Base-by-base conservation (phyloP, 2,113 vertebrate species). In the Epinephelus moara region DNA sequence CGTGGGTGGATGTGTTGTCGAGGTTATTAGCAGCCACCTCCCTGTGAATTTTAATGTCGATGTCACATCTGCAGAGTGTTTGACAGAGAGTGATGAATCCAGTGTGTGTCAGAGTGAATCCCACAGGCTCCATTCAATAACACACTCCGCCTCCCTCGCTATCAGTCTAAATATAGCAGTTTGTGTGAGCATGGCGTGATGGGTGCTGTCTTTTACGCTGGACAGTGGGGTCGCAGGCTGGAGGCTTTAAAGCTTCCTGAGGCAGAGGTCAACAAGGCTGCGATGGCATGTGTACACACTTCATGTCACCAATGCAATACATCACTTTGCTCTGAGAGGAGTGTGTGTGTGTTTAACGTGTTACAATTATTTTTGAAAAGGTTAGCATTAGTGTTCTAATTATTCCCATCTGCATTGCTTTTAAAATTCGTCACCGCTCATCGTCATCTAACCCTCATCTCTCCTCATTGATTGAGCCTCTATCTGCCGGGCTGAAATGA, bases 81-180 rank as follows among this genome's bases (percentile, higher is more conserved):
- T 70, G 82, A 86, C 79, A 72, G 23, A 64, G 70, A 75, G 45
- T 60, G 57, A 85, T 78, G 81, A 71, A 62, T 62, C 33, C 40
- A 49, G 63, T 74, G 78, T 19, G 64, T 89, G 67, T 78, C 62
- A 73, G 40, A 78, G 55, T 52, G 40, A 85, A 84, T 88, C 75
- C 71, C 82, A 59, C 64, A 47, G 87, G 80, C 74, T 80, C 57
- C 42, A 61, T 70, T 81, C 75, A 75, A 74, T 75, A 86, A 82
- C 68, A 76, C 56, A 75, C 66, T 21, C 49, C 18, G 40, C 27
- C 71, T 67, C 37, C 50, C 68, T 62, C 14, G 10, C 61, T 70
- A 59, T 75, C 70, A 53, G 70, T 33, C 79, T 89, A 92, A 89
- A 91, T 89, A 91, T 93, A 89, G 82, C 53, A 3, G 23, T 8